phyloP scores from a whole-genome alignment of 2,888 invertebrate species.

The Axea sp. region DNA sequence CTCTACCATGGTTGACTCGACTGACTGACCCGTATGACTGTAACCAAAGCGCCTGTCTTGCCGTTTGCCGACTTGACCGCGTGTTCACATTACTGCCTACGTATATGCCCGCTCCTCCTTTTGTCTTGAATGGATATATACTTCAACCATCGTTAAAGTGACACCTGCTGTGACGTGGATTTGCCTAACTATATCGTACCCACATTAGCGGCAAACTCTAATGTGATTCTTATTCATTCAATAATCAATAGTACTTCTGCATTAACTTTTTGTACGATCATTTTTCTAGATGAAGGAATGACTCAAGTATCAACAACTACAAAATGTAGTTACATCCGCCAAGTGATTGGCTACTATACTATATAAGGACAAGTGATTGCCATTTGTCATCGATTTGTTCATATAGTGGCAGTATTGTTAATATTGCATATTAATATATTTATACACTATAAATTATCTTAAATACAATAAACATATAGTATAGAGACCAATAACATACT shows the following conservation, averaged over 20 bases:
- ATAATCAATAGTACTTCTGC: slow-evolving; percentile 43
- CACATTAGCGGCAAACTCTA: slow-evolving; percentile 66
- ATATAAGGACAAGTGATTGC: not conserved
- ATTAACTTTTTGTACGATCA: slow-evolving; percentile 24
- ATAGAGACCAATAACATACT: too few species aligned
- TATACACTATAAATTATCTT: too few species aligned
- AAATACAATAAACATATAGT: too few species aligned
- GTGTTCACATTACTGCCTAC: slow-evolving; percentile 63
- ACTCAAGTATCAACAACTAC: slow-evolving; percentile 4
- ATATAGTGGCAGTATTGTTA: too few species aligned
- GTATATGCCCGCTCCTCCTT: slow-evolving; percentile 43
- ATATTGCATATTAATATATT: too few species aligned
- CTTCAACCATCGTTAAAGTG: slow-evolving; percentile 72
- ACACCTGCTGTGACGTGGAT: slow-evolving; percentile 76
- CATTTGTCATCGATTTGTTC: too few species aligned
- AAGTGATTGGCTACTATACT: slow-evolving; percentile 3
- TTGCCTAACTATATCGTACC: slow-evolving; percentile 74
- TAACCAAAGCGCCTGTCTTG: slow-evolving; percentile 63
- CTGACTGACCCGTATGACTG: slow-evolving; percentile 53
- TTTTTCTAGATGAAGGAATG: slow-evolving; percentile 21
- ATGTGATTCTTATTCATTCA: slow-evolving; percentile 37
- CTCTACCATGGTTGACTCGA: slow-evolving; percentile 53
- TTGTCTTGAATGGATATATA: slow-evolving; percentile 61
- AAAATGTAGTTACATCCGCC: slow-evolving; percentile 20
- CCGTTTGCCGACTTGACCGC: slow-evolving; percentile 63